A percentile compares a stretch with the other conserved stretches of the same genome.
phyloP scores from a whole-genome alignment of 2,888 invertebrate species.

The Anagyrus pseudococci region DNA sequence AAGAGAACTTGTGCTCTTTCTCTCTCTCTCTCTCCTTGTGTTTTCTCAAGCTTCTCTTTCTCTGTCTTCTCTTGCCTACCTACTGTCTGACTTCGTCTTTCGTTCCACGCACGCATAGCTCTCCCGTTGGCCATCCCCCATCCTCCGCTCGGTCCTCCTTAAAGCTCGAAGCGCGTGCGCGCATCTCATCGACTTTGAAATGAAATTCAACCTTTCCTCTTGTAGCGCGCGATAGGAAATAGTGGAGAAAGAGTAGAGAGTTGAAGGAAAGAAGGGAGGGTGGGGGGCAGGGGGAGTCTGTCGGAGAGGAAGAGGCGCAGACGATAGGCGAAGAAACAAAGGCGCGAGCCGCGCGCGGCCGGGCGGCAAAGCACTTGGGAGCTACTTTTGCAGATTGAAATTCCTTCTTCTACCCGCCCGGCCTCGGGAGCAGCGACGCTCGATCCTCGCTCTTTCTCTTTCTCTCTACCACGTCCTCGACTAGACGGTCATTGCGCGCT shows the following conservation, averaged over 20 bases:
- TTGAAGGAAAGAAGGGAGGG: background rate
- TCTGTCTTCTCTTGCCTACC: background rate
- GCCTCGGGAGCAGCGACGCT: too few species aligned
- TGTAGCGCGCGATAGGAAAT: slow-evolving; percentile 1
- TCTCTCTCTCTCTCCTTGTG: slow-evolving; percentile 19
- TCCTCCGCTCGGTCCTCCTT: background rate
- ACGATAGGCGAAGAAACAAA: slow-evolving; percentile 10
- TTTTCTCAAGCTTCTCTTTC: slow-evolving; percentile 16
- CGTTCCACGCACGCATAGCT: too few species aligned
- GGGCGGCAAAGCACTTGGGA: too few species aligned
- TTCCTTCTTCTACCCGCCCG: slow-evolving; percentile 18
- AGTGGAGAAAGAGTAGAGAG: slow-evolving; percentile 3
- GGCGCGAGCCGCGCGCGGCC: too few species aligned
- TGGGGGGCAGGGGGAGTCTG: background rate
- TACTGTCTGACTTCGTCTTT: too few species aligned
- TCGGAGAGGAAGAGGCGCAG: background rate
- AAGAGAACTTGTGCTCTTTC: slow-evolving; percentile 29
- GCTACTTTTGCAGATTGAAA: slow-evolving; percentile 38
- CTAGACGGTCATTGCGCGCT: too few species aligned
- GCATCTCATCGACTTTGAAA: slow-evolving; percentile 30
- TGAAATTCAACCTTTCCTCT: slow-evolving; percentile 30
- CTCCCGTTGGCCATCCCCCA: too few species aligned
- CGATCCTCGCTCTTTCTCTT: background rate
- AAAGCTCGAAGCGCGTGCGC: too few species aligned
- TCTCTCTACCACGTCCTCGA: too few species aligned